Conservation (phyloP, 2,113 vertebrate species). For the Hyaena hyaena region DNA sequence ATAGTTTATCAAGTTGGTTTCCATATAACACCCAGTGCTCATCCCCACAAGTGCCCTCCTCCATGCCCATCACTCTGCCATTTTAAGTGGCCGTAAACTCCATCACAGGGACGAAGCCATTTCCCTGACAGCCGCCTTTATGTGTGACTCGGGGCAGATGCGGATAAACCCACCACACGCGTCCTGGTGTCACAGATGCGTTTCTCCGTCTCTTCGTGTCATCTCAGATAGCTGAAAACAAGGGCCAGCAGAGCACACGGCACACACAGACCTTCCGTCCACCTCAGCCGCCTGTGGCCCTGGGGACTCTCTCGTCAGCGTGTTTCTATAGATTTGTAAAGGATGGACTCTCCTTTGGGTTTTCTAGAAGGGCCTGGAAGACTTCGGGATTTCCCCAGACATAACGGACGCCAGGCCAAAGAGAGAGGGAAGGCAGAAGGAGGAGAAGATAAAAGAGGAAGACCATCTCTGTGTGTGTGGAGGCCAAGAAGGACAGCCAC, state of each 20-base stretch:
- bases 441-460: neutral
- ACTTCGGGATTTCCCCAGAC: neutral
- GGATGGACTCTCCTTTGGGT: neutral
- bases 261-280: accelerated
- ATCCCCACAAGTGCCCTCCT: too few species aligned
- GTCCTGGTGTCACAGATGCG: accelerated
- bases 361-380: neutral
- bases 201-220: neutral
- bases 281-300: accelerated
- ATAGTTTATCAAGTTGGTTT: too few species aligned
- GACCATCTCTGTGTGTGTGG: accelerated
- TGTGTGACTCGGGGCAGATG: accelerated
- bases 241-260: neutral
- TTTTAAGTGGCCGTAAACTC: too few species aligned
- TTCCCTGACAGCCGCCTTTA: too few species aligned
- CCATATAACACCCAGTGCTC: too few species aligned
- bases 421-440: neutral
- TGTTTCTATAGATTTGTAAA: neutral
- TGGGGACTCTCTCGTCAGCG: accelerated
- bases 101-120: accelerated
- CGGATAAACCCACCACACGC: accelerated
- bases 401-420: neutral
- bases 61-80: neutral
- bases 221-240: neutral
- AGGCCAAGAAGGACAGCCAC: neutral